These are phyloP conservation scores for Cheilosia scutellata DNA, from an alignment of 2,888 invertebrate genomes.

Conservation along the genomic window DNA sequence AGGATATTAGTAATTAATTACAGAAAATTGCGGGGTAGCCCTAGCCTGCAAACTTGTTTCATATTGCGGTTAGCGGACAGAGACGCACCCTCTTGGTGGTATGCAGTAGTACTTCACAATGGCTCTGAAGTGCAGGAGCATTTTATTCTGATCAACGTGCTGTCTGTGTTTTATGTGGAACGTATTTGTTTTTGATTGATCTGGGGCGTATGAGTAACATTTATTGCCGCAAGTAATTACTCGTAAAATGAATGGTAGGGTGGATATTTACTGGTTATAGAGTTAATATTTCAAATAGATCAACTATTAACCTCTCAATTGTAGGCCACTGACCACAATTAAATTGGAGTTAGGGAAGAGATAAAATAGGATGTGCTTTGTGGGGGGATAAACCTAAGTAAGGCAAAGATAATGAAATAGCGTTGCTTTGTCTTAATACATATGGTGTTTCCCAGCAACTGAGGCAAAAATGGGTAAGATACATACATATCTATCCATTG, in stretches of 20 bases:
- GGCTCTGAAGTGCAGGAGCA: conserved; percentile 28
- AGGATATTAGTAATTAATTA: conserved; percentile 75
- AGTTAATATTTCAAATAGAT: background rate
- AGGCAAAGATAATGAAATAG: too few relatives aligned
- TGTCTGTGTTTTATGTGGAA: conserved; percentile 32
- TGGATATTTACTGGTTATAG: background rate
- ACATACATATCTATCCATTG: too few relatives aligned
- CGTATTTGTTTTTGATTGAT: background rate
- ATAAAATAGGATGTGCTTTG: too few relatives aligned
- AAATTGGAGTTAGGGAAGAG: too few relatives aligned
- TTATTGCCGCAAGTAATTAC: conserved; percentile 27
- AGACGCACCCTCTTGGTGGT: conserved; percentile 56
- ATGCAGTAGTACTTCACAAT: conserved; percentile 44
- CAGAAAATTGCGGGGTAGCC: conserved; percentile 65
- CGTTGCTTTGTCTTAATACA: too few relatives aligned
- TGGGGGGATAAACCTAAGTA: too few relatives aligned
- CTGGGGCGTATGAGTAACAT: conserved; percentile 37
- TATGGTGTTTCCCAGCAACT: too few relatives aligned
- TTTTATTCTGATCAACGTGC: conserved; percentile 17
- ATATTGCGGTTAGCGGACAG: conserved; percentile 38
- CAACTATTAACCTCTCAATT: too few relatives aligned
- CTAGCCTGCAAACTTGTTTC: conserved; percentile 42
- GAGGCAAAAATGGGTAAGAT: too few relatives aligned
- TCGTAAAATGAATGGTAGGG: background rate
- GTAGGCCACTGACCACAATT: too few relatives aligned